Evolutionary conservation across 2,113 vertebrate species (phyloP).

Genomic region (Colaptes auratus): DNA sequence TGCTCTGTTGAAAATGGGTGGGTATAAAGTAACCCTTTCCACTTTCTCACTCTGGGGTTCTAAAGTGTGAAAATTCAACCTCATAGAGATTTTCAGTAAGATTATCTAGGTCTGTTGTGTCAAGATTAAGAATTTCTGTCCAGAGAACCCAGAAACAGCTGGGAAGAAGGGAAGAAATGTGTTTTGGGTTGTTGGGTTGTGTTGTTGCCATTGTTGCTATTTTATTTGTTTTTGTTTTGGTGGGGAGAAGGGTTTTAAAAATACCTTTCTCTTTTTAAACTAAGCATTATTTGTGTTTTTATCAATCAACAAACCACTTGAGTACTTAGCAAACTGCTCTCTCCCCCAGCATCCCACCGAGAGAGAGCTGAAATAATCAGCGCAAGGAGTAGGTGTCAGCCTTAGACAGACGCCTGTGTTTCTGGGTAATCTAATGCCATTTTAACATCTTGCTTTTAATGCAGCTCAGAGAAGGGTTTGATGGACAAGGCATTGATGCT

Average conservation of each 20-base stretch:
- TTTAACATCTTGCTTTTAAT: conserved; percentile 55
- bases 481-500: conserved; percentile 45
- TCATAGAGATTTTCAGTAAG: background rate
- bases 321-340: background rate
- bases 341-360: background rate
- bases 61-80: background rate
- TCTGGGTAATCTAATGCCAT: conserved; percentile 45
- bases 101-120: background rate
- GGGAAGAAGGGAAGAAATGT: background rate
- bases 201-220: background rate
- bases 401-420: background rate
- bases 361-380: conserved; percentile 9
- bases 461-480: conserved; percentile 11
- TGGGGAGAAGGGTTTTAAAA: background rate
- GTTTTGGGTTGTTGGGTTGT: background rate
- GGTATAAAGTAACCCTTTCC: background rate
- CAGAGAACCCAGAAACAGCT: background rate
- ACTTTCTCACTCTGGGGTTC: background rate
- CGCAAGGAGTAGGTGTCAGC: conserved; percentile 22
- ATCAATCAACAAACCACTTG: background rate
- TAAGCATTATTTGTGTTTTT: background rate
- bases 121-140: background rate
- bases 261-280: background rate
- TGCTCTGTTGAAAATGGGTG: background rate
- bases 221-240: background rate